phyloP scores from a whole-genome alignment of 2,797 vertebrate species.

The Phoeniculus purpureus region DNA sequence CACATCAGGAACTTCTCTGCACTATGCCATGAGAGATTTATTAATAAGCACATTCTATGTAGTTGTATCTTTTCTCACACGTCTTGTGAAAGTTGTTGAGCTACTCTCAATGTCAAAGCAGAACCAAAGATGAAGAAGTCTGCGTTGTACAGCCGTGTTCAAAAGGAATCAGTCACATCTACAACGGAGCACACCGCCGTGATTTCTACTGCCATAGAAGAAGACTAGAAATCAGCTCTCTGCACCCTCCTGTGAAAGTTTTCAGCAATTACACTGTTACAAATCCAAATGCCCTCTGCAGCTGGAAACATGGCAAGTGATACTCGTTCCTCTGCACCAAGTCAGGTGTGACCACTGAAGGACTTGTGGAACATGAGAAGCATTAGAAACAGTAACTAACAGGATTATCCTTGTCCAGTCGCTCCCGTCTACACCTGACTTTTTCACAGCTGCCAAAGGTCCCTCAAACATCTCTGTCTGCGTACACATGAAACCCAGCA shows the following conservation, averaged over 20 bases:
- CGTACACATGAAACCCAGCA: background rate
- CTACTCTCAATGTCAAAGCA: background rate
- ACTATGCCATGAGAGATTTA: too few relatives aligned
- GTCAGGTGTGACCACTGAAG: background rate
- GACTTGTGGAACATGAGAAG: background rate
- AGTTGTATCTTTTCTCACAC: background rate
- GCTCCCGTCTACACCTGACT: background rate
- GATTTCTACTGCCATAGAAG: background rate
- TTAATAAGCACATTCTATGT: too few relatives aligned
- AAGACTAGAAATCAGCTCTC: background rate
- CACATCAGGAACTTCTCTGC: too few relatives aligned
- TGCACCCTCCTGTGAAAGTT: background rate
- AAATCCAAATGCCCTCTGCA: too few relatives aligned
- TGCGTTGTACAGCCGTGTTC: background rate
- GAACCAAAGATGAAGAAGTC: background rate
- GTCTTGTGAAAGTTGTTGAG: background rate
- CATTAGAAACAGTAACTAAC: background rate
- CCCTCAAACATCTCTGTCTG: background rate
- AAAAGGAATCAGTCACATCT: background rate
- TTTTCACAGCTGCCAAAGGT: background rate
- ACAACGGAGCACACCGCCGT: fast-evolving
- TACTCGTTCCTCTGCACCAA: background rate
- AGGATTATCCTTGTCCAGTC: background rate
- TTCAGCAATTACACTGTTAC: background rate
- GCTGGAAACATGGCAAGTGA: background rate